Percentiles rank a stretch among this genome's conserved stretches.
phyloP scores from a whole-genome alignment of 2,113 vertebrate genomes.

The Copsychus sechellarum region DNA sequence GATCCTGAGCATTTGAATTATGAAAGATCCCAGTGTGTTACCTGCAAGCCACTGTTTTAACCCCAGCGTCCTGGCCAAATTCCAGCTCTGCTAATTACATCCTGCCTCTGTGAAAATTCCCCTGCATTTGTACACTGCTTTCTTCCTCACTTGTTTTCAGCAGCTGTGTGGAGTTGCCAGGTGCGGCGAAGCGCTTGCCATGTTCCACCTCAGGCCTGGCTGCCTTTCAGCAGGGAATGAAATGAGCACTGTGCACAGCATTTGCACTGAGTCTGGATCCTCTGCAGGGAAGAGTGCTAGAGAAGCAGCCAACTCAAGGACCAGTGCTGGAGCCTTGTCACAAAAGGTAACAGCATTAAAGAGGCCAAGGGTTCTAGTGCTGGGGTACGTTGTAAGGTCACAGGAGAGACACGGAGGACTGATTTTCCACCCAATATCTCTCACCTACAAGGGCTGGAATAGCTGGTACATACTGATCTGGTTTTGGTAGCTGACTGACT shows the following conservation, averaged over 20 bases:
- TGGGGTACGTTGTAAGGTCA: accelerated
- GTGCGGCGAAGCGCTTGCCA: neutral
- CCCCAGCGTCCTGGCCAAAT: slow-evolving; percentile 6
- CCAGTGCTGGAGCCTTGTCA: neutral
- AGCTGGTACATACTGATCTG: neutral
- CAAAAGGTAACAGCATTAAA: neutral
- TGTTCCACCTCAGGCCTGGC: slow-evolving; percentile 46
- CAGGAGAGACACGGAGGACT: neutral
- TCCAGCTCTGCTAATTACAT: slow-evolving; percentile 59
- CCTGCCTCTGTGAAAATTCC: slow-evolving; percentile 55
- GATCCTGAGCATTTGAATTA: slow-evolving; percentile 8
- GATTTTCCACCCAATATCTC: neutral
- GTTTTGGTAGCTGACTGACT: neutral
- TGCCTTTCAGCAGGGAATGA: slow-evolving; percentile 34
- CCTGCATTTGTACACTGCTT: neutral
- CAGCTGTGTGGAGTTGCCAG: slow-evolving; percentile 37
- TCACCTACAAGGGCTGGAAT: neutral
- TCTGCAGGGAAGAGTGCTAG: neutral
- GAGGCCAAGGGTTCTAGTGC: neutral
- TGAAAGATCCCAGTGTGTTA: slow-evolving; percentile 51
- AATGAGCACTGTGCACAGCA: slow-evolving; percentile 23
- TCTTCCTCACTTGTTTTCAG: neutral
- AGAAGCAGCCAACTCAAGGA: neutral
- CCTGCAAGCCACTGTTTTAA: slow-evolving; percentile 44
- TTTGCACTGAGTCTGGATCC: neutral